Evolutionary conservation across 1,140 invertebrate genomes (phyloP).

Genomic region (Sweltsa coloradensis): DNA sequence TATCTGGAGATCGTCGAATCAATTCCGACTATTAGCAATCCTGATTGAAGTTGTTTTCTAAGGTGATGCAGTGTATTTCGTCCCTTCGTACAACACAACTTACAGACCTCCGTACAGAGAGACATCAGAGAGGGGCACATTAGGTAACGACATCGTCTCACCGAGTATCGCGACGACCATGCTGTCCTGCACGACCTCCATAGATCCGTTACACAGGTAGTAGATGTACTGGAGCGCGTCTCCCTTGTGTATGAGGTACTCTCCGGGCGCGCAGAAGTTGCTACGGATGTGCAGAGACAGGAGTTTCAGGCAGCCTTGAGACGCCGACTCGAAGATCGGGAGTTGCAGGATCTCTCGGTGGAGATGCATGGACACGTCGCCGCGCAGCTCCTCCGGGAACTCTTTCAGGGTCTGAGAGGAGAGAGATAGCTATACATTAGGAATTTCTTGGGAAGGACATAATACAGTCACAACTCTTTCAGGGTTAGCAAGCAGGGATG

Average conservation of each 20-base stretch:
- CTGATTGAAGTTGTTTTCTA: too few relatives aligned
- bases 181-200: slow-evolving; percentile 95
- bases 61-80: too few relatives aligned
- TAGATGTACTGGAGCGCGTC: slow-evolving; percentile 94
- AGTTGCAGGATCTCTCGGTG: slow-evolving; percentile 88
- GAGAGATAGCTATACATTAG: not conserved
- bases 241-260: slow-evolving; percentile 92
- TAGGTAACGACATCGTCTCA: too few relatives aligned
- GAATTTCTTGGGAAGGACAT: not conserved
- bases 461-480: too few relatives aligned
- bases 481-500: not conserved
- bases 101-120: too few relatives aligned
- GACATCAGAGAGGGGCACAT: too few relatives aligned
- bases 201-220: slow-evolving; percentile 93
- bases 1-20: too few relatives aligned
- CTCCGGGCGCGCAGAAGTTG: slow-evolving; percentile 92
- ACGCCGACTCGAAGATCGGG: slow-evolving; percentile 86
- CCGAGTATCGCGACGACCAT: slow-evolving; percentile 98
- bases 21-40: too few relatives aligned
- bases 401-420: slow-evolving; percentile 75
- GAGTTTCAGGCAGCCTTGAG: slow-evolving; percentile 79
- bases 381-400: slow-evolving; percentile 89
- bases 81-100: too few relatives aligned
- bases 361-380: slow-evolving; percentile 90
- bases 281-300: slow-evolving; percentile 79